phyloP scores from a whole-genome alignment of 2,113 vertebrate species.

The Lycaon pictus region DNA sequence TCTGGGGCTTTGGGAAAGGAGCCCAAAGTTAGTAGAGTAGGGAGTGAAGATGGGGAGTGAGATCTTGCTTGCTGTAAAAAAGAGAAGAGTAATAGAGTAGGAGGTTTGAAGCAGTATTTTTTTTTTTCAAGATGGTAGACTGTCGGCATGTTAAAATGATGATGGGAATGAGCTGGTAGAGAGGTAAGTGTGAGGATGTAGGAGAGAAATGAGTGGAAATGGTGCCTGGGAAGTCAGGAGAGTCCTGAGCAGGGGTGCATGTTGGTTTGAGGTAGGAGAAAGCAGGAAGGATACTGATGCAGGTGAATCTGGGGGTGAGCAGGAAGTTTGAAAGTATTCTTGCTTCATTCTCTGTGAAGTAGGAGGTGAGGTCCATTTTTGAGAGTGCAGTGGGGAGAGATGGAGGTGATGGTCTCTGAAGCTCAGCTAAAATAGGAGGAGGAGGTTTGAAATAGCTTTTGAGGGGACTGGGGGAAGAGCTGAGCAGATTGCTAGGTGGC shows the following conservation, averaged over 20 bases:
- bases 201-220: neutral
- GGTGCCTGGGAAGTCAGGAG: neutral
- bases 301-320: neutral
- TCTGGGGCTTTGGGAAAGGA: neutral
- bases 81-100: neutral
- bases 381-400: neutral
- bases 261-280: neutral
- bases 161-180: neutral
- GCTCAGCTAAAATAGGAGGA: neutral
- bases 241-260: neutral
- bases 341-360: neutral
- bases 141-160: neutral
- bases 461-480: neutral
- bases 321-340: neutral
- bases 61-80: neutral
- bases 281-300: neutral
- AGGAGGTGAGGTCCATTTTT: neutral
- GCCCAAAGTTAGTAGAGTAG: neutral
- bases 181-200: neutral
- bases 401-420: neutral
- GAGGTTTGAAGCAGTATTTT: neutral
- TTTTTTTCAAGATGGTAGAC: neutral
- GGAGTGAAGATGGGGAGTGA: neutral
- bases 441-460: neutral
- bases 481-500: neutral